These are phyloP conservation scores for Pomatorhinus ruficollis DNA, from an alignment of 2,113 vertebrate species.

Conservation along the genomic window DNA sequence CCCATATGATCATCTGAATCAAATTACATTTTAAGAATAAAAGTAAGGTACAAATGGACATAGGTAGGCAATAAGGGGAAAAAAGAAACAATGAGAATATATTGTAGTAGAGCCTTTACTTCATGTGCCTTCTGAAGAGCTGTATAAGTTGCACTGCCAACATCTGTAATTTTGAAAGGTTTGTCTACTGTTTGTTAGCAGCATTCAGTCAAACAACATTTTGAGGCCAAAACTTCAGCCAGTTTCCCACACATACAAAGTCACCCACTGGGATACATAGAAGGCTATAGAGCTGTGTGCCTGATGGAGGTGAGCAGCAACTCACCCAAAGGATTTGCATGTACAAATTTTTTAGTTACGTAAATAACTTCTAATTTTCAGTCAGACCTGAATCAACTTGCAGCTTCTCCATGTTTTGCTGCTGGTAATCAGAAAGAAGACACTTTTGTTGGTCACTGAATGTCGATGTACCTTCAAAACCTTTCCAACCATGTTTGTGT, in stretches of 20 bases:
- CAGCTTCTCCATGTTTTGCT: not conserved
- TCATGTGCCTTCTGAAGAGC: not conserved
- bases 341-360: not conserved
- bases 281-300: not conserved
- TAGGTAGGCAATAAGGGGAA: not conserved
- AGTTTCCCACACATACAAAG: not conserved
- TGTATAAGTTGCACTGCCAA: not conserved
- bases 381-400: not conserved
- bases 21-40: not conserved
- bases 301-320: not conserved
- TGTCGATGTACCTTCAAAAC: not conserved
- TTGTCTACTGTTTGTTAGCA: not conserved
- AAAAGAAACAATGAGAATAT: not conserved
- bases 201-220: not conserved
- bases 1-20: not conserved
- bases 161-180: not conserved
- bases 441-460: not conserved
- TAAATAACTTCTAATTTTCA: not conserved
- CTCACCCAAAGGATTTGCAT: not conserved
- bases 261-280: accelerated
- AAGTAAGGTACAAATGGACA: not conserved
- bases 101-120: not conserved
- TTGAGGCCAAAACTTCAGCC: not conserved
- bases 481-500: not conserved
- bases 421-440: not conserved